Evolutionary conservation across 2,113 vertebrate species (phyloP), one percentile per base, ranked within the genome.

Genomic region (Glaucidium brasilianum): DNA sequence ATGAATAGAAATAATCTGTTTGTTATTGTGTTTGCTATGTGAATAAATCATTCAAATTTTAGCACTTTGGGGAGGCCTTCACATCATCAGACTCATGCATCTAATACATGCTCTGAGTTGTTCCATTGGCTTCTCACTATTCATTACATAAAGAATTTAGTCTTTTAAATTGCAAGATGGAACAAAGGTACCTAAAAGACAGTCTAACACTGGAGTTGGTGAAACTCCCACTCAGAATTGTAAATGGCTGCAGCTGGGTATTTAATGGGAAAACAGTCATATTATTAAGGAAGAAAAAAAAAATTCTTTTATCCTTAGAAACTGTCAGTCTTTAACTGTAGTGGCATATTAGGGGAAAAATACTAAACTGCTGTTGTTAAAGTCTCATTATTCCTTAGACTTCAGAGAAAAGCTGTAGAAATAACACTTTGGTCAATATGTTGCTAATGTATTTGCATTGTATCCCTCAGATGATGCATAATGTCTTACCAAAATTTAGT

Each of bases 371-470:
- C 67, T 62, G 37, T 41, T 94, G 76, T 95, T 91, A 96, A 83
- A 85, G 37, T 47, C 52, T 92, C 53, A 41, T 96, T 32, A 71
- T 92, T 96, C 34, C 35, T 97, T 92, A 91, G 21, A 71, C 35
- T 85, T 86, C 43, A 69, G 75, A 62, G 41, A 93, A 94, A 92
- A 91, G 34, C 45, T 90, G 58, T 79, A 63, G 53, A 97, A 95
- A 90, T 89, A 90, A 73, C 43, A 73, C 69, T 92, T 92, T 64
- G 50, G 73, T 95, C 85, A 94, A 74, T 93, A 83, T 35, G 41
- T 63, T 94, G 37, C 64, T 76, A 96, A 85, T 67, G 27, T 63
- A 81, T 88, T 96, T 90, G 30, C 30, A 75, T 86, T 91, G 45
- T 76, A 14, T 81, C 37, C 20, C 23, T 94, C 67, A 55, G 52